These are phyloP conservation scores for Trachymyrmex septentrionalis DNA, from an alignment of 1,140 invertebrate genomes.

Conservation along the genomic window DNA sequence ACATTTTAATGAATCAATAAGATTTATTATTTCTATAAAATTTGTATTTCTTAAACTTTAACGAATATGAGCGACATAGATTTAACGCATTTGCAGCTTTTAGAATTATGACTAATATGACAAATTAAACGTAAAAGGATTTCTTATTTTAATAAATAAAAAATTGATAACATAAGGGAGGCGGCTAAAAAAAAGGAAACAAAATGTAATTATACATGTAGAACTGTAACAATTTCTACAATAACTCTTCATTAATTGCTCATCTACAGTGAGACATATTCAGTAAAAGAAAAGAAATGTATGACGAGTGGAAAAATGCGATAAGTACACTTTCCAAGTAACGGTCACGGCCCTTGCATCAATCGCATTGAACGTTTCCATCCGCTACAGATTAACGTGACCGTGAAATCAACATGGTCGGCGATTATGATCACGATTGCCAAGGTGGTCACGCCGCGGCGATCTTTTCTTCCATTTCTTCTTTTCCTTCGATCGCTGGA, in stretches of 20 bases:
- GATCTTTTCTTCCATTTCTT: slow-evolving; percentile 39
- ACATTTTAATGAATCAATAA: neutral
- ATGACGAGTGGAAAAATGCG: neutral
- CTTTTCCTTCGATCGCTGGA: neutral
- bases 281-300: neutral
- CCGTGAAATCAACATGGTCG: slow-evolving; percentile 50
- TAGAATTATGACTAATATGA: neutral
- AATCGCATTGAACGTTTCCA: slow-evolving; percentile 30
- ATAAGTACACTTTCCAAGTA: slow-evolving; percentile 35
- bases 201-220: neutral
- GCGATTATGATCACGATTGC: slow-evolving; percentile 48
- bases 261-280: neutral
- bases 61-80: neutral
- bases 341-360: slow-evolving; percentile 4
- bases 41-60: neutral
- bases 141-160: neutral
- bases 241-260: neutral
- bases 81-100: neutral
- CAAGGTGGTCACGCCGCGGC: slow-evolving; percentile 37
- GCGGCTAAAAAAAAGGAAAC: neutral
- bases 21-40: neutral
- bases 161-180: neutral
- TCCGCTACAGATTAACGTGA: slow-evolving; percentile 20
- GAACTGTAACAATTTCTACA: neutral
- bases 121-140: neutral